phyloP scores from a whole-genome alignment of 2,888 invertebrate species.

The Dilophus febrilis region DNA sequence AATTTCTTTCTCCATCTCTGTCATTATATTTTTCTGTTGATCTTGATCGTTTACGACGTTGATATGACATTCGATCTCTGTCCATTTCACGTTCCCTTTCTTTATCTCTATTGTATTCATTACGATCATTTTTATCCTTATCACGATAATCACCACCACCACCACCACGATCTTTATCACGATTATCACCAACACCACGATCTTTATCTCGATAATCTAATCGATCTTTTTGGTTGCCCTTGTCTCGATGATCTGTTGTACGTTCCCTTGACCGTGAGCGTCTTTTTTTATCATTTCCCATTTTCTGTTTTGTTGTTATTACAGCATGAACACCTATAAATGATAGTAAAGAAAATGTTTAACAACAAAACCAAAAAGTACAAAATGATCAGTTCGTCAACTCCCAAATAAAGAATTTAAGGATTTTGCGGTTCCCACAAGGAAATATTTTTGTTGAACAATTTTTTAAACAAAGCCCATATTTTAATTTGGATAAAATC shows the following conservation, averaged over 20 bases:
- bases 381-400: too few relatives aligned
- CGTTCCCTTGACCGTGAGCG: constrained; percentile 33
- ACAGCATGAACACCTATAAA: too few relatives aligned
- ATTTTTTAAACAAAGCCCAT: too few relatives aligned
- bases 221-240: neutral
- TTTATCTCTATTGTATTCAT: neutral
- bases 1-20: neutral
- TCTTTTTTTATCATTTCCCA: constrained; percentile 35
- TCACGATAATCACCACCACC: constrained; percentile 11
- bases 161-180: neutral
- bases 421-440: too few relatives aligned
- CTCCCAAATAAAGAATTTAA: too few relatives aligned
- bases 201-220: neutral
- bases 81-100: neutral
- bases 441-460: too few relatives aligned
- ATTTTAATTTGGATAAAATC: too few relatives aligned
- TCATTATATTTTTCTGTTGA: constrained; percentile 17
- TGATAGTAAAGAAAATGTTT: too few relatives aligned
- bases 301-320: too few relatives aligned
- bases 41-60: constrained; percentile 26
- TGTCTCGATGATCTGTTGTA: constrained; percentile 12
- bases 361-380: too few relatives aligned
- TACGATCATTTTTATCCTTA: neutral
- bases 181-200: too few relatives aligned
- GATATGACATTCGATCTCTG: constrained; percentile 14